Percentiles rank a stretch among this genome's conserved stretches.
These are phyloP conservation scores for Stenurella melanura DNA, from an alignment of 2,888 invertebrate species.

Conservation along the genomic window DNA sequence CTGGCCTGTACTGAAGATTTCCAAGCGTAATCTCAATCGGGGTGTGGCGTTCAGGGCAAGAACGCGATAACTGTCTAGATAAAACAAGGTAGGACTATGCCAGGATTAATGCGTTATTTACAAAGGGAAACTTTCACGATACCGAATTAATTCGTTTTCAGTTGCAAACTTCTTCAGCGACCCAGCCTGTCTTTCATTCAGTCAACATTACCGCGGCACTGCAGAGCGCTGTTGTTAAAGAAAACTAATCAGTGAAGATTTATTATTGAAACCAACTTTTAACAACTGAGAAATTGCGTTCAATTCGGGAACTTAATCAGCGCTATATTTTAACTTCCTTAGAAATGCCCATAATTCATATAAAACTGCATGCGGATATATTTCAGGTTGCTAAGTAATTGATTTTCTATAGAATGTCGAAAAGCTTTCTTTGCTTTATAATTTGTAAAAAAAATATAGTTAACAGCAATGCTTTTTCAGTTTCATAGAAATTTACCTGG, in stretches of 20 bases:
- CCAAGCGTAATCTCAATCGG: conserved; percentile 36
- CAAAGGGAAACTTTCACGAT: conserved; percentile 65
- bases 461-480: background rate
- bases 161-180: conserved; percentile 48
- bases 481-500: background rate
- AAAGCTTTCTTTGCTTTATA: background rate
- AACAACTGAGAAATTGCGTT: conserved; percentile 54
- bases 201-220: conserved; percentile 50
- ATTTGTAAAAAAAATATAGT: background rate
- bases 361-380: conserved; percentile 27
- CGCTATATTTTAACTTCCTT: conserved; percentile 46
- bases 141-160: conserved; percentile 65
- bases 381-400: background rate
- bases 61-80: conserved; percentile 64
- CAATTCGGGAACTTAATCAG: conserved; percentile 52
- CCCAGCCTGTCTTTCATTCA: conserved; percentile 58
- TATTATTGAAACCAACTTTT: conserved; percentile 61
- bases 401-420: background rate
- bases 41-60: conserved; percentile 48
- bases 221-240: conserved; percentile 45
- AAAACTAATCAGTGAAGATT: conserved; percentile 62
- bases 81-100: conserved; percentile 65
- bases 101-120: conserved; percentile 68
- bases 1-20: conserved; percentile 38
- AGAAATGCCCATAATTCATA: conserved; percentile 49